These are phyloP conservation scores for Papilio elwesi DNA, from an alignment of 2,888 invertebrate species.

Conservation along the genomic window DNA sequence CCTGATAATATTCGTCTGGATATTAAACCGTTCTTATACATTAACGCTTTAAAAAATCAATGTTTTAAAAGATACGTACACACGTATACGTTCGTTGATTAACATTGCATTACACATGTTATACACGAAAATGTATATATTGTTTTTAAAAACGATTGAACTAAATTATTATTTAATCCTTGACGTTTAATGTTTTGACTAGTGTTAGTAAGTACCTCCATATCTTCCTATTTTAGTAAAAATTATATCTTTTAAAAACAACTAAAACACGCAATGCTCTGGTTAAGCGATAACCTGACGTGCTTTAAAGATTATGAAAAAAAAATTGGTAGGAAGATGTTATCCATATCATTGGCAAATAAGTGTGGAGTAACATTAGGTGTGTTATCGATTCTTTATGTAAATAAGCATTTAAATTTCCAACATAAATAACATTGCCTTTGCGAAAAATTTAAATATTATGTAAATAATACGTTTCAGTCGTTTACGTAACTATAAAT, in stretches of 20 bases:
- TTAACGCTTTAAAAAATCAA: no score
- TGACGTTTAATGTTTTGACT: constrained; percentile 7
- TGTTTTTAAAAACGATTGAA: not conserved
- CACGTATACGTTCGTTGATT: no score
- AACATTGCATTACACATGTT: no score
- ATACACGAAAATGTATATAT: not conserved
- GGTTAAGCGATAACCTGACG: constrained; percentile 31
- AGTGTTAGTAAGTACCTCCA: not conserved
- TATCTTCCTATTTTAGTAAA: constrained; percentile 9
- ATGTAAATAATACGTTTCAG: constrained; percentile 4
- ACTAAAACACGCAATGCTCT: constrained; percentile 12
- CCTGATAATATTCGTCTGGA: no score
- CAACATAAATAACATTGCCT: not conserved
- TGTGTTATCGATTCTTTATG: not conserved
- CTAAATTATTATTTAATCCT: not conserved
- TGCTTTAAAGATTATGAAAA: constrained; percentile 24
- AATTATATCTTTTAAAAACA: constrained; percentile 27
- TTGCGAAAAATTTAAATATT: constrained; percentile 14
- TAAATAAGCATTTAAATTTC: constrained; percentile 1
- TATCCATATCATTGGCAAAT: constrained; percentile 17
- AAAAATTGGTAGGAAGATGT: constrained; percentile 8
- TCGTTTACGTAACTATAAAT: not conserved
- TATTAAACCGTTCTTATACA: no score
- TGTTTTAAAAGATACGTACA: no score
- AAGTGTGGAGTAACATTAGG: constrained; percentile 24